Evolutionary conservation across 30 jellyfish, hydroid and myxozoan species (phyloP), one percentile per base, ranked within the genome.

Genomic region (Hydractinia echinata): DNA sequence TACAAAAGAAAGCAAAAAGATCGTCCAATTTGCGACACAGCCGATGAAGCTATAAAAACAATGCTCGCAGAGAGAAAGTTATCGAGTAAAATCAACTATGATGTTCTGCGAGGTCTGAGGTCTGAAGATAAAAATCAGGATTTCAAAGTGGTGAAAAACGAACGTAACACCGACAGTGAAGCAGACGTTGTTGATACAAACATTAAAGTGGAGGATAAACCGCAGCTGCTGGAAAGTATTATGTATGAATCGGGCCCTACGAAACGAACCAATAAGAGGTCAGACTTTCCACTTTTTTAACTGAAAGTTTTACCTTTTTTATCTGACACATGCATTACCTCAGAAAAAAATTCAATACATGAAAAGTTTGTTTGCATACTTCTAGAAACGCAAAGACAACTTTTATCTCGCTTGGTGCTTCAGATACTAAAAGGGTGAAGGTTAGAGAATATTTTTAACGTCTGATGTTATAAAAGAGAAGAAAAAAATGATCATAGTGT

Each of bases 1-100:
- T 81, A 85, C 20, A 79, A 82, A 79, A 67, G 91, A 66, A 91
- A 86, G 85, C 82, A 81, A 72, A 78, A 70, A 20, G 94, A 79
- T 69, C 71, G 76, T 39, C 54, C 79, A 7, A 72, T 83, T 4
- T 90, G 94, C n/a, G 97, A 80, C 55, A 82, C 96, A 5, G 97
- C 97, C 8, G 97, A 91, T 55, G 97, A 91, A 60, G 97, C 97
- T 16, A 91, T 91, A 14, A 76, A 86, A 48, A 88, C 96, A 10
- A 86, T 91, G 97, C 73, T 91, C 50, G 87, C 97, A 4, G 97
- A 91, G 70, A 62, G 92, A 55, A 86, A 87, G 81, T 66, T 91
- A 10, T 91, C 97, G 51, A 70, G 89, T 10, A 91, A 91, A 76
- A 91, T 91, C 15, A 91, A 91, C 60, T 91, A 91, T 86, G 97